Base-by-base conservation (phyloP, 2,888 invertebrate genomes). In the Nezara viridula region DNA sequence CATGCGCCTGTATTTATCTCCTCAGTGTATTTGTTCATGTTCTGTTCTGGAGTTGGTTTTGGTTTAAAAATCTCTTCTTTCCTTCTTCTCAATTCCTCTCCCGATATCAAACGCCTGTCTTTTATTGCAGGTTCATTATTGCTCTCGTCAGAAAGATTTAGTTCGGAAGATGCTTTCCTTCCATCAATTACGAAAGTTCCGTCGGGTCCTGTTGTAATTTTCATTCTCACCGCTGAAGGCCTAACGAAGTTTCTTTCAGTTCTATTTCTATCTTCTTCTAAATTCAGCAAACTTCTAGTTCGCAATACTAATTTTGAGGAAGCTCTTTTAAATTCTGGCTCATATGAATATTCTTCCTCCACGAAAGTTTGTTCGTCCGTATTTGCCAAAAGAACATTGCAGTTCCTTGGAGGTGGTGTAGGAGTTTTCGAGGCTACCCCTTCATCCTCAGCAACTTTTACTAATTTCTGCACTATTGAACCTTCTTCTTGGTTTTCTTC, bases 301-400 rank as follows among this genome's bases (percentile, higher is more conserved):
- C 91, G 85, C 24, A 91, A 89, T n/a, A 92, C 91, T 16, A 91
- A 90, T 91, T 92, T 92, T 44, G 90, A 91, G 6, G 91, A 90
- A 14, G 91, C 90, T 85, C 86, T 90, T 40, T 91, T 90, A 21
- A 90, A 88, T 73, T 91, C 91, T 3, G 92, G 92, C 85, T 92
- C 92, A 81, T 92, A 92, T 7, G 91, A 91, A 81, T 91, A 91
- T 88, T 91, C 91, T 66, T 92, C 91, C 89, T 92, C 92, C 19
- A 90, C 88, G 86, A 89, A 91, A 0, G 90, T 90, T n/a, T 52
- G 86, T 16, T 90, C 89, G 19, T 73, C 85, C 14, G 3, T 55
- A 32, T 88, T 90, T 16, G 81, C 40, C n/a, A n/a, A 24, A 14
- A 47, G 5, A 86, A 19, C 52, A 37, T 21, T 85, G 14, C 49